Evolutionary conservation across 2,888 invertebrate genomes (phyloP), one percentile per base, ranked within the genome.

Genomic region (Plebejus argus): DNA sequence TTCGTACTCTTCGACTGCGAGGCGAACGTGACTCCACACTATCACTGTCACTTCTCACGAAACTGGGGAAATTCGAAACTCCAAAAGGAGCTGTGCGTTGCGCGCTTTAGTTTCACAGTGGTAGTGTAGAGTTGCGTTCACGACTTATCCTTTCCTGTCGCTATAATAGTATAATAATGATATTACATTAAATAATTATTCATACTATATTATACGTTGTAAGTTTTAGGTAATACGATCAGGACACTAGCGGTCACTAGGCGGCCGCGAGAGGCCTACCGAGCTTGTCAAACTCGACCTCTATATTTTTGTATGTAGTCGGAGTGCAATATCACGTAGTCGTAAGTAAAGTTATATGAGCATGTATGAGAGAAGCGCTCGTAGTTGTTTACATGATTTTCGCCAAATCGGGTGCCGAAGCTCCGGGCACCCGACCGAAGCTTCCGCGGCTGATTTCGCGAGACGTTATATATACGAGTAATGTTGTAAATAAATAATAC

Each of bases 401-500:
- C 53, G 18, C 53, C 53, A 18, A 53, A 53, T 53, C 53, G 53
- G 53, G 15, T 4, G 12, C 53, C 15, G 53, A 53, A 53, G 18
- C 53, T 18, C 53, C 12, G 45, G 10, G 45, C 45, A 3, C 1
- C 1, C 8, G 49, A 53, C 15, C 15, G 5, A 53, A 18, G 53
- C 18, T 53, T 49, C 53, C 15, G 53, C 53, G 18, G 18, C 53
- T 18, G 53, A 53, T 53, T 53, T 53, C 18, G 53, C 53, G 53
- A 53, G 5, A 4, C 15, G 18, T 20, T 71, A 71, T 71, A 71
- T 71, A 39, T n/a, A 39, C 20, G 20, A 71, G 71, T 71, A 39
- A 53, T 28, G 20, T 20, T 72, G 74, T 74, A 74, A 74, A 74
- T 74, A 74, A 74, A 74, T 74, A 74, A 74, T 74, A 74, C 53